These are phyloP conservation scores for Myodes glareolus DNA, from an alignment of 2,113 vertebrate genomes.

Conservation along the genomic window DNA sequence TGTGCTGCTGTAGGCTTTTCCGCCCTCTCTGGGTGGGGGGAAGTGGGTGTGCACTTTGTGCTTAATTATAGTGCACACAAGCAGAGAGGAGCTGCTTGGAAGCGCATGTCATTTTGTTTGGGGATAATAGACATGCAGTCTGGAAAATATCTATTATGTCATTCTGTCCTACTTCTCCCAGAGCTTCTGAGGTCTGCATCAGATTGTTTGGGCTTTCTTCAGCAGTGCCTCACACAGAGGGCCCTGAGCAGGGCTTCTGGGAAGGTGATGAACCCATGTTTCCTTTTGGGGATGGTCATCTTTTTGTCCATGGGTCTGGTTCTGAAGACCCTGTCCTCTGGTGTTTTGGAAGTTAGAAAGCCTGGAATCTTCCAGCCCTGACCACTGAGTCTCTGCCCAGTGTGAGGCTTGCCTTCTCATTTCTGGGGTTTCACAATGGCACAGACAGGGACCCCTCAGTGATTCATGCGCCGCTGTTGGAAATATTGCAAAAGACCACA, in stretches of 20 bases:
- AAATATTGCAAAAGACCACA: no score
- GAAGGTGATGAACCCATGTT: neutral
- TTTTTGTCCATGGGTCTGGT: neutral
- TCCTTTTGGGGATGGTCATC: neutral
- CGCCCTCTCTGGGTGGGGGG: conserved; percentile 59
- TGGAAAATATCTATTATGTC: conserved; percentile 68
- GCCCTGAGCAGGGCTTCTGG: neutral
- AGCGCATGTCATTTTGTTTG: conserved; percentile 72
- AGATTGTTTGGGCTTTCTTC: neutral
- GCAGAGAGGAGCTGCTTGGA: conserved; percentile 38
- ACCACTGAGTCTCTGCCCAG: neutral
- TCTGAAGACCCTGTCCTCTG: neutral
- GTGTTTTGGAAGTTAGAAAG: neutral
- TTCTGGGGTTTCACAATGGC: neutral
- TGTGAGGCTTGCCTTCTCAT: neutral
- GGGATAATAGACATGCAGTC: conserved; percentile 49
- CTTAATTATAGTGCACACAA: conserved; percentile 65
- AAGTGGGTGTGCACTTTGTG: conserved; percentile 41
- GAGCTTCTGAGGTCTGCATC: neutral
- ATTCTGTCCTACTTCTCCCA: conserved; percentile 17
- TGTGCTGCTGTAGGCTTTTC: neutral
- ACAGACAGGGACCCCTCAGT: rapidly evolving
- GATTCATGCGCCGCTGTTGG: neutral
- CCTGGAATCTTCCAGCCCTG: rapidly evolving
- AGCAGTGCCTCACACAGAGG: neutral